Evolutionary conservation across 2,797 vertebrate species (phyloP), one percentile per base, ranked within the genome.

Genomic region (Brachymystax lenok): DNA sequence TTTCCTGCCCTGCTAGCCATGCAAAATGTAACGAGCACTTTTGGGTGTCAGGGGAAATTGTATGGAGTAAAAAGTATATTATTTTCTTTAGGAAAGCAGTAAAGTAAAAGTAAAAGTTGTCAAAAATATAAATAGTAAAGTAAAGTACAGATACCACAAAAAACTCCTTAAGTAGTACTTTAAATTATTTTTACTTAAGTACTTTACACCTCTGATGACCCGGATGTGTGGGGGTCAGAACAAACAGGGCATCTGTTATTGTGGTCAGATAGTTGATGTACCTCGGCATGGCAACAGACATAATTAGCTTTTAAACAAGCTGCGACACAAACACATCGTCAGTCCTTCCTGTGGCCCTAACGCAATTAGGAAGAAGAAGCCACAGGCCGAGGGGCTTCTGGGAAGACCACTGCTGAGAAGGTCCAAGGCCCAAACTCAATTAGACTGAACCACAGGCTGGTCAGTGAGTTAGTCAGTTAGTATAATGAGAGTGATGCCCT

Each of bases 381-480:
- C 21, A 7, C 27, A 33, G 66, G 59, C 59, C 21, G 12, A 24
- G 13, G 13, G 46, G 40, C n/a, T 71, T 71, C 21, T 71, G 69
- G 46, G 69, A 71, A 71, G 66, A 66, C 63, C 24, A 16, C 63
- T 30, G 63, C 63, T 28, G 27, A 66, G 69, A 21, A 70, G 40
- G 69, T 70, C 40, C 12, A 50, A 54, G 4, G 17, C 33, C 19
- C 35, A 69, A 69, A 71, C 46, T 71, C 69, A 50, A 71, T 71
- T 71, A 71, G 5, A 21, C 59, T 21, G 59, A 10, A n/a, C 40
- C 33, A 40, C 40, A 7, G 46, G 21, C 69, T 51, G 46, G 17
- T 21, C 40, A 16, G 40, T 14, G 46, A 24, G 30, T 46, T 17
- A 40, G 40, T 50, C n/a, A 16, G 46, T 33, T 68, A 19, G 12